Percentiles rank a stretch among this genome's conserved stretches.
phyloP scores from a whole-genome alignment of 2,888 invertebrate species.

The Horisme vitalbata region DNA sequence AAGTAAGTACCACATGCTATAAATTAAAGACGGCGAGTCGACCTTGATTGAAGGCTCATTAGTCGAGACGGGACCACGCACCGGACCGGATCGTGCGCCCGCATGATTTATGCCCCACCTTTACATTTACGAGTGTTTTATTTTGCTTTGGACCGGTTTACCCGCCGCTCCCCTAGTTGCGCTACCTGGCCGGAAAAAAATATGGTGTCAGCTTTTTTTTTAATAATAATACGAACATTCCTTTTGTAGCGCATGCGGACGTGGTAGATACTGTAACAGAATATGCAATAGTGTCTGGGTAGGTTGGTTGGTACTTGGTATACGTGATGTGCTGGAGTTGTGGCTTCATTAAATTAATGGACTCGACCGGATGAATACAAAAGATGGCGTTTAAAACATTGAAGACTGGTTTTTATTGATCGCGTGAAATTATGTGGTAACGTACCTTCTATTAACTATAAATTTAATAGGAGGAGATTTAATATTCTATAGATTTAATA shows the following conservation, averaged over 20 bases:
- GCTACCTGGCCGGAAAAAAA: constrained; percentile 77
- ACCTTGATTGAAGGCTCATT: constrained; percentile 81
- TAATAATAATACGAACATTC: constrained; percentile 78
- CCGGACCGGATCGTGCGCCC: constrained; percentile 71
- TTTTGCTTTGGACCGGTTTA: constrained; percentile 69
- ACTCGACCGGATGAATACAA: constrained; percentile 76
- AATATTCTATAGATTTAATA: too few species aligned
- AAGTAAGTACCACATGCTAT: constrained; percentile 49
- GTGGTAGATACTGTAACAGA: constrained; percentile 60
- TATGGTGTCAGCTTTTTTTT: constrained; percentile 73
- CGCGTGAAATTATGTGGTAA: constrained; percentile 59
- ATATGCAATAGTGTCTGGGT: constrained; percentile 18
- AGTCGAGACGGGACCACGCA: constrained; percentile 62
- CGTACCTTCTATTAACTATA: too few species aligned
- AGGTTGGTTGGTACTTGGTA: constrained; percentile 35
- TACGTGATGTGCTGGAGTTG: constrained; percentile 73
- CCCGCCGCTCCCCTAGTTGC: constrained; percentile 62
- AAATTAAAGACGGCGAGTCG: constrained; percentile 57
- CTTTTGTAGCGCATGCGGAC: constrained; percentile 78
- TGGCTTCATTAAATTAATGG: constrained; percentile 81
- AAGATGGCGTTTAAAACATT: constrained; percentile 61
- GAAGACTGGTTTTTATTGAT: constrained; percentile 56
- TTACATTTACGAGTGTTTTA: constrained; percentile 57
- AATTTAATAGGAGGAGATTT: too few species aligned
- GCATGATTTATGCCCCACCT: constrained; percentile 77